phyloP scores from a whole-genome alignment of 2,113 vertebrate species.

The Hemichromis elongatus region DNA sequence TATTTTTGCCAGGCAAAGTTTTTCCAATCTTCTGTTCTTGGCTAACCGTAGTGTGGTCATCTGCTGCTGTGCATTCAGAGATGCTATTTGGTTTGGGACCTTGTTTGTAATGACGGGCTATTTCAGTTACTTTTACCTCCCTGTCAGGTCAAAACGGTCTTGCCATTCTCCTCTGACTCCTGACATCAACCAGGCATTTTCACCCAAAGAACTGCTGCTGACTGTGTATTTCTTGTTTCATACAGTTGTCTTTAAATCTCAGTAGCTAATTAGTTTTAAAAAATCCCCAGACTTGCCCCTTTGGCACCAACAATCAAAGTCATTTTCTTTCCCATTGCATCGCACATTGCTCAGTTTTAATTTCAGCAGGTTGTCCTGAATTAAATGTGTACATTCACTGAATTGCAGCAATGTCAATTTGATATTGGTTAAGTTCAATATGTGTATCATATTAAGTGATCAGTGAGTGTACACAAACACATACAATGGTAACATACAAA shows the following conservation, averaged over 20 bases:
- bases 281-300: neutral
- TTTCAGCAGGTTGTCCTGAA: neutral
- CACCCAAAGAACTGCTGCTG: too few relatives aligned
- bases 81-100: too few relatives aligned
- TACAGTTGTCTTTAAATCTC: neutral
- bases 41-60: too few relatives aligned
- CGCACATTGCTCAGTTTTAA: neutral
- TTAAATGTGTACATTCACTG: accelerated
- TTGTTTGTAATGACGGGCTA: too few relatives aligned
- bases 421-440: neutral
- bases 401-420: accelerated
- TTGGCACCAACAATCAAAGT: neutral
- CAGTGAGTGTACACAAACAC: neutral
- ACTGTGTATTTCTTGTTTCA: neutral
- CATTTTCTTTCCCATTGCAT: accelerated
- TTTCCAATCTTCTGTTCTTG: too few relatives aligned
- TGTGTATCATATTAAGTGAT: neutral
- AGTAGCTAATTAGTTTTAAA: neutral
- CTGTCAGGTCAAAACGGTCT: too few relatives aligned
- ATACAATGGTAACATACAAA: neutral
- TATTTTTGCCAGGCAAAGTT: too few relatives aligned
- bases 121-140: too few relatives aligned
- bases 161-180: too few relatives aligned
- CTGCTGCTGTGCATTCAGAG: too few relatives aligned
- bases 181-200: too few relatives aligned